Evolutionary conservation across 2,797 vertebrate genomes (phyloP).

Genomic region (Menidia menidia): DNA sequence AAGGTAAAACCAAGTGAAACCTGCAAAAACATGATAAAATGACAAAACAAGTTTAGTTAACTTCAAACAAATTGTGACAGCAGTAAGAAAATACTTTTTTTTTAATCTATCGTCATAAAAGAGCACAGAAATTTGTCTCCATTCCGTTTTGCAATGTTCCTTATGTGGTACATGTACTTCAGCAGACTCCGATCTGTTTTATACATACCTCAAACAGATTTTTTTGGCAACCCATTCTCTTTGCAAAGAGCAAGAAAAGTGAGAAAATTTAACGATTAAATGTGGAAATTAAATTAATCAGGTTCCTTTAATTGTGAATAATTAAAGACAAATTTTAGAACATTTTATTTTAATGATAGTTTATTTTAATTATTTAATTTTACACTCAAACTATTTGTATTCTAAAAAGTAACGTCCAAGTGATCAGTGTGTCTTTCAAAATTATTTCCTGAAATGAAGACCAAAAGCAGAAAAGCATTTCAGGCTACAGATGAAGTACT

Average conservation of each 20-base stretch:
- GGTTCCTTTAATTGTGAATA: background rate
- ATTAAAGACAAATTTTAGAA: background rate
- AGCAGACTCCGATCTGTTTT: constrained; percentile 63
- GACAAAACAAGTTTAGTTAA: constrained; percentile 15
- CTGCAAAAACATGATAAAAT: constrained; percentile 26
- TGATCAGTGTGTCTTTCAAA: background rate
- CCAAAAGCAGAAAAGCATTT: constrained; percentile 32
- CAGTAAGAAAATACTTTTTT: constrained; percentile 9
- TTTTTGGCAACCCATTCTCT: constrained; percentile 64
- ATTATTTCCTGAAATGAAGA: constrained; percentile 56
- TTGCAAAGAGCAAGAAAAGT: constrained; percentile 51
- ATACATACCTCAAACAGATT: constrained; percentile 70
- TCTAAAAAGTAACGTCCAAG: too few relatives aligned
- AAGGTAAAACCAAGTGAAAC: constrained; percentile 14
- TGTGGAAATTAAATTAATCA: too few relatives aligned
- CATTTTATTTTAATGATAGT: background rate
- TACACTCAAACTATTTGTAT: background rate
- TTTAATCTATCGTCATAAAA: constrained; percentile 36
- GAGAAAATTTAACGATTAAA: constrained; percentile 4
- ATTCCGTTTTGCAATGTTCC: constrained; percentile 51
- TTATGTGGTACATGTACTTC: constrained; percentile 60
- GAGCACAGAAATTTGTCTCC: constrained; percentile 54
- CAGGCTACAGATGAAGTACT: background rate
- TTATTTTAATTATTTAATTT: background rate
- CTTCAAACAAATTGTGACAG: constrained; percentile 25